Percentiles rank a stretch among this genome's conserved stretches.
Evolutionary conservation across 2,797 vertebrate genomes (phyloP).

Genomic region (Clarias fuscus): DNA sequence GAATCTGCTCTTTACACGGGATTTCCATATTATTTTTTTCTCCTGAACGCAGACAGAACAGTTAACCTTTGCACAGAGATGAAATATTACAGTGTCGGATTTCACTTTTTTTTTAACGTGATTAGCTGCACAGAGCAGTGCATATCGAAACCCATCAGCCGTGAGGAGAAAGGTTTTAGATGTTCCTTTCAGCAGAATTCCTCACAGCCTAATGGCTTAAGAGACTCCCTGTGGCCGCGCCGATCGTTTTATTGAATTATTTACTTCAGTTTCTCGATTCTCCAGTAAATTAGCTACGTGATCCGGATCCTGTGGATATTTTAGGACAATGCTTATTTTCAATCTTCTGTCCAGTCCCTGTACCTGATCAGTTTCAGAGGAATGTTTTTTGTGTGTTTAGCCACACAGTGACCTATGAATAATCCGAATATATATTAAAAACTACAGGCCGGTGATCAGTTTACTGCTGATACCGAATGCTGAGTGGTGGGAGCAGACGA

Average conservation of each 20-base stretch:
- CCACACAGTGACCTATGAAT: no score
- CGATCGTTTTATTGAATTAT: constrained; percentile 1
- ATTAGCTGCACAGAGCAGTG: constrained; percentile 15
- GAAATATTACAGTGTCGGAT: background rate
- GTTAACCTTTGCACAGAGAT: background rate
- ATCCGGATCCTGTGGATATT: background rate
- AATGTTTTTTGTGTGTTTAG: no score
- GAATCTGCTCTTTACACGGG: background rate
- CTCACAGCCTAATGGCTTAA: constrained; percentile 6
- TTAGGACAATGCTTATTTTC: background rate
- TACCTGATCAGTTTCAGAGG: no score
- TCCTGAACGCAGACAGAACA: background rate
- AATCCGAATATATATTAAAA: no score
- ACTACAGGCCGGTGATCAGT: no score
- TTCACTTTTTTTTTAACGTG: constrained; percentile 10
- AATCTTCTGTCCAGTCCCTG: background rate
- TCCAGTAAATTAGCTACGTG: background rate
- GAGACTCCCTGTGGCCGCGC: background rate
- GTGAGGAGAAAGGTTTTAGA: constrained; percentile 14
- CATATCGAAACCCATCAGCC: constrained; percentile 12
- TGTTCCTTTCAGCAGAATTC: constrained; percentile 22
- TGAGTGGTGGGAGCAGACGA: no score
- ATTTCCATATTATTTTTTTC: background rate
- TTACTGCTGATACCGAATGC: no score
- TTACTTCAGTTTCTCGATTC: background rate